A percentile compares a stretch with the other conserved stretches of the same genome.
Evolutionary conservation across 2,888 invertebrate genomes (phyloP).

Genomic region (Taphrorychus bicolor): DNA sequence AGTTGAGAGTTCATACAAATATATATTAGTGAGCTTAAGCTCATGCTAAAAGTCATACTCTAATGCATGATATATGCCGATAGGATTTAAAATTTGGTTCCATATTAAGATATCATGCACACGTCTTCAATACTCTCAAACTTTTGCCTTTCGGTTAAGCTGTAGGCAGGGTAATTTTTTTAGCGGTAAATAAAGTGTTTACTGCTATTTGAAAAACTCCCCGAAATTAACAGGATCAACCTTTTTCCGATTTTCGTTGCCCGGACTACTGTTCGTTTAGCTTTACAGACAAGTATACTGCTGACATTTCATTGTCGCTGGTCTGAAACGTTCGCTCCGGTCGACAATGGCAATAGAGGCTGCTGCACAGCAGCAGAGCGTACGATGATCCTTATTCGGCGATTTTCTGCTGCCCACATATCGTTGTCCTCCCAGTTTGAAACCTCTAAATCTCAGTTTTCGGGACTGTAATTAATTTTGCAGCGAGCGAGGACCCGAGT

Average conservation of each 20-base stretch:
- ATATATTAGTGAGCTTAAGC: too few relatives aligned
- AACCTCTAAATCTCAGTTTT: not conserved
- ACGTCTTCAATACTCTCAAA: too few relatives aligned
- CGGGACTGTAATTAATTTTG: not conserved
- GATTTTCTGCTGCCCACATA: not conserved
- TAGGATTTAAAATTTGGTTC: too few relatives aligned
- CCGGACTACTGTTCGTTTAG: not conserved
- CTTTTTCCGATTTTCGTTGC: not conserved
- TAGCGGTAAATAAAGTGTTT: too few relatives aligned
- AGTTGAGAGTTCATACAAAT: too few relatives aligned
- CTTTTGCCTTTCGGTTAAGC: too few relatives aligned
- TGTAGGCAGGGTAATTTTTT: too few relatives aligned
- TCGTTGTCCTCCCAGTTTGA: not conserved
- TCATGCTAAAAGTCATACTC: too few relatives aligned
- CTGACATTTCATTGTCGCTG: not conserved
- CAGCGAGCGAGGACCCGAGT: not conserved
- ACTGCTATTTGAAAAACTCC: not conserved
- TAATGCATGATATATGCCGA: too few relatives aligned
- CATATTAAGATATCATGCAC: too few relatives aligned
- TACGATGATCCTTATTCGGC: not conserved
- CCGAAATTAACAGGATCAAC: not conserved
- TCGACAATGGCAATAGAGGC: not conserved
- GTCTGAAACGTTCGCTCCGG: not conserved
- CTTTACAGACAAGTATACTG: not conserved
- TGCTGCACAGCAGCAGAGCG: not conserved